These are phyloP conservation scores for Anhinga anhinga DNA, from an alignment of 2,113 vertebrate genomes.

Conservation along the genomic window DNA sequence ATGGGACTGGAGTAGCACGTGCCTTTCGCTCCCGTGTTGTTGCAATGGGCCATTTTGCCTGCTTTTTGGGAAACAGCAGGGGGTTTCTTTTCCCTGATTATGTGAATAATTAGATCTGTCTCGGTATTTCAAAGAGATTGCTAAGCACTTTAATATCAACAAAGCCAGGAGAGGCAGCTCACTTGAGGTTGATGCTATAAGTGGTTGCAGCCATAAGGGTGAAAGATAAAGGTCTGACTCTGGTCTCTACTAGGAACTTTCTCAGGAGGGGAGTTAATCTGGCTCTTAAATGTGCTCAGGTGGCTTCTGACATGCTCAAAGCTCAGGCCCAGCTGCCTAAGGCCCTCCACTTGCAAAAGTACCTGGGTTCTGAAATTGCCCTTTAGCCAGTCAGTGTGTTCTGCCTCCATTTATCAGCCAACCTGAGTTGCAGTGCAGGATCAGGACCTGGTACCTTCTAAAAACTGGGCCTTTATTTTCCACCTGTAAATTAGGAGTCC, in stretches of 20 bases:
- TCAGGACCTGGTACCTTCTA: not conserved
- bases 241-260: not conserved
- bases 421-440: no score
- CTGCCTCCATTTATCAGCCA: not conserved
- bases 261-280: not conserved
- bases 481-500: not conserved
- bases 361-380: not conserved
- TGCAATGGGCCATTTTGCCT: not conserved
- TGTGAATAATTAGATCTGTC: not conserved
- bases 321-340: not conserved
- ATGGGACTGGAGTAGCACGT: not conserved
- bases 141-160: not conserved
- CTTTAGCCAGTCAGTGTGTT: accelerated
- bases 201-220: accelerated
- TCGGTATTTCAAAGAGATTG: not conserved
- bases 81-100: not conserved
- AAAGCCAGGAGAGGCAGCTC: not conserved
- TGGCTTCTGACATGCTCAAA: not conserved
- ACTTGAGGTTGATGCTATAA: accelerated
- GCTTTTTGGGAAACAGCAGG: not conserved
- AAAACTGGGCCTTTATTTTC: not conserved
- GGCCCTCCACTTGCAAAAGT: not conserved
- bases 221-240: not conserved
- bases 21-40: not conserved
- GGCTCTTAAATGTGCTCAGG: not conserved